Base-by-base conservation (phyloP, 2,797 vertebrate genomes). In the Dryobates pubescens region DNA sequence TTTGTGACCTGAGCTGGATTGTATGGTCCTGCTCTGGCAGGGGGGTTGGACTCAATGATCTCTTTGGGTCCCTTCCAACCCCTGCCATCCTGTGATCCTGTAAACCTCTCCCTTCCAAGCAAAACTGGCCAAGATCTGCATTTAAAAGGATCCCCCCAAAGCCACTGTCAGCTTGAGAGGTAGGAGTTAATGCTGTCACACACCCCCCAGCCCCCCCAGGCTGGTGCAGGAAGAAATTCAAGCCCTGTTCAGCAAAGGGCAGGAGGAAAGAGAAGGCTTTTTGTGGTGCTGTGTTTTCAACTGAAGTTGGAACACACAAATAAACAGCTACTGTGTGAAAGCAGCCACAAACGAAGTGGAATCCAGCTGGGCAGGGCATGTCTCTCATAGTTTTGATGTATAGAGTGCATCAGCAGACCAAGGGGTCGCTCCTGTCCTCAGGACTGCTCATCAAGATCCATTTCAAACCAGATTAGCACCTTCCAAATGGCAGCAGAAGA, bases 331-430 rank as follows among this genome's bases (percentile, higher is more conserved):
- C 43, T 2, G 3, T 10, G 54, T 10, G 32, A n/a, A 70, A 82
- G 24, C 1, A 27, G 59, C 15, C 0, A 0, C 8, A 29, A 89
- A 72, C 3, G 2, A 73, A 67, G 18, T 29, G 13, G 19, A 82
- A 54, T 80, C 67, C 68, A 61, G 36, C 20, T 67, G 41, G 11
- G 70, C 26, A 27, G 57, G 19, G n/a, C 18, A 13, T 3, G 9
- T 29, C 70, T 79, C 49, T 49, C 26, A 75, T 4, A 36, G 56
- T 15, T 87, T 41, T 58, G 17, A 56, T 56, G 74, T 34, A 62
- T 18, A 82, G 71, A 92, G 41, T 38, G 34, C 64, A 49, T 68
- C 30, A 74, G 32, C 8, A 68, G 71, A 61, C 61, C 53, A 63
- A 91, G 54, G 26, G 29, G 43, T 36, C 68, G 51, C 61, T n/a